These are phyloP conservation scores for Trichogramma evanescens DNA, from an alignment of 2,888 invertebrate species.

Conservation along the genomic window DNA sequence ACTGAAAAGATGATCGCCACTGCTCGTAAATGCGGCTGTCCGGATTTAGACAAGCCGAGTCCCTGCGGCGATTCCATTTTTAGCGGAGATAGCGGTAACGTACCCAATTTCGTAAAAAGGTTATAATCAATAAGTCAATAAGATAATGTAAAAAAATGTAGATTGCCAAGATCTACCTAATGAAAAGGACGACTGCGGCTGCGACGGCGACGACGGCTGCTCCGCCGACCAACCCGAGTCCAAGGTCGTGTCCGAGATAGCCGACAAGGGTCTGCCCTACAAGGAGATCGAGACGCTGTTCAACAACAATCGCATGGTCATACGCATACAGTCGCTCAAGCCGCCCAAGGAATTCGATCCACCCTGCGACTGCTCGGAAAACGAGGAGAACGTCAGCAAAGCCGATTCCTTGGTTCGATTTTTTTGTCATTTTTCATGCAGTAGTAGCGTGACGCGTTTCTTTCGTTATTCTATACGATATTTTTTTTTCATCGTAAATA, in stretches of 20 bases:
- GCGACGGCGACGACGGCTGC: background rate
- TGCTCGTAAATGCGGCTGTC: slow-evolving; percentile 31
- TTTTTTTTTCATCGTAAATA: no score
- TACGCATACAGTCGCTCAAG: slow-evolving; percentile 31
- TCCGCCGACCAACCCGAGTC: background rate
- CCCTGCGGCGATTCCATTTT: no score
- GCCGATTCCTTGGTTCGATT: no score
- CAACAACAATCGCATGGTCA: slow-evolving; percentile 33
- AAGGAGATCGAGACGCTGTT: slow-evolving; percentile 39
- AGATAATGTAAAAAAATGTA: background rate
- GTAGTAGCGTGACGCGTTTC: no score
- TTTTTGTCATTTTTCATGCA: no score
- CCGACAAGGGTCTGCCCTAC: slow-evolving; percentile 31
- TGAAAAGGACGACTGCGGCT: slow-evolving; percentile 1
- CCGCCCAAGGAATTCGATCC: slow-evolving; percentile 30
- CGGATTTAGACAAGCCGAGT: background rate
- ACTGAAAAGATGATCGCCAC: slow-evolving; percentile 30
- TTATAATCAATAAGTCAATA: no score
- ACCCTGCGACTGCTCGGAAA: slow-evolving; percentile 34
- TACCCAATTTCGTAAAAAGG: no score
- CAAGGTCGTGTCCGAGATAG: slow-evolving; percentile 34
- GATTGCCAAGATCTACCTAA: background rate
- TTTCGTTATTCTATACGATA: no score
- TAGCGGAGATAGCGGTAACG: no score
- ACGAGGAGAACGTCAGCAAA: no score